These are phyloP conservation scores for Gymnoscopelus braueri DNA, from an alignment of 2,797 vertebrate species.

Conservation along the genomic window DNA sequence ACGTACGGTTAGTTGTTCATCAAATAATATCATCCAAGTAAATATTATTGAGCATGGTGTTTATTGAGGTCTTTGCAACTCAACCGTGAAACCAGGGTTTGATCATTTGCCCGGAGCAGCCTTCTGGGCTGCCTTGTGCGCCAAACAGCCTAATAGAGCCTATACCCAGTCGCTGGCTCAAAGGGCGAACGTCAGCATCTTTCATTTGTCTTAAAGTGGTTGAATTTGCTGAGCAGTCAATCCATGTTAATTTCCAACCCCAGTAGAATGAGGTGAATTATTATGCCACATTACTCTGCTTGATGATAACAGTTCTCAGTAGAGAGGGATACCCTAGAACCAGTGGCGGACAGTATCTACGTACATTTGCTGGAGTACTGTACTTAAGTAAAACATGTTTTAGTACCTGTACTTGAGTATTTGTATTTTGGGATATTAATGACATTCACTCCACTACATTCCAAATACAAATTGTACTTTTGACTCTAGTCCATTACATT, in stretches of 20 bases:
- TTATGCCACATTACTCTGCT: constrained; percentile 48
- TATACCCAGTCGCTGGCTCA: constrained; percentile 50
- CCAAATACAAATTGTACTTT: no score
- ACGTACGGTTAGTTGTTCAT: no score
- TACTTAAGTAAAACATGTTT: no score
- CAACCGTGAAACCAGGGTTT: constrained; percentile 58
- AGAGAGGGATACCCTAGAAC: constrained; percentile 33
- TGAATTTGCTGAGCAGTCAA: constrained; percentile 61
- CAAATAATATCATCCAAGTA: no score
- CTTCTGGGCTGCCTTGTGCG: constrained; percentile 42
- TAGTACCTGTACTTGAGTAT: no score
- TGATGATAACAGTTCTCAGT: constrained; percentile 50
- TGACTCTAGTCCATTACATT: no score
- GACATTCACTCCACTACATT: no score
- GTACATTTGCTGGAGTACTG: no score
- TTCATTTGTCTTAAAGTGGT: constrained; percentile 58
- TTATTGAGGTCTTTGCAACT: constrained; percentile 32
- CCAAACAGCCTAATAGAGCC: constrained; percentile 27
- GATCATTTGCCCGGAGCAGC: constrained; percentile 60
- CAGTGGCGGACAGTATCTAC: not conserved
- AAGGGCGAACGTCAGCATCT: constrained; percentile 67
- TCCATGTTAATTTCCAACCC: constrained; percentile 54
- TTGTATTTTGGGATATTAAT: no score
- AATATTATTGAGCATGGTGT: no score
- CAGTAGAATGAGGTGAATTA: constrained; percentile 58